phyloP scores from a whole-genome alignment of 2,888 invertebrate species.

The Pseudococcus jackbeardsleyi region DNA sequence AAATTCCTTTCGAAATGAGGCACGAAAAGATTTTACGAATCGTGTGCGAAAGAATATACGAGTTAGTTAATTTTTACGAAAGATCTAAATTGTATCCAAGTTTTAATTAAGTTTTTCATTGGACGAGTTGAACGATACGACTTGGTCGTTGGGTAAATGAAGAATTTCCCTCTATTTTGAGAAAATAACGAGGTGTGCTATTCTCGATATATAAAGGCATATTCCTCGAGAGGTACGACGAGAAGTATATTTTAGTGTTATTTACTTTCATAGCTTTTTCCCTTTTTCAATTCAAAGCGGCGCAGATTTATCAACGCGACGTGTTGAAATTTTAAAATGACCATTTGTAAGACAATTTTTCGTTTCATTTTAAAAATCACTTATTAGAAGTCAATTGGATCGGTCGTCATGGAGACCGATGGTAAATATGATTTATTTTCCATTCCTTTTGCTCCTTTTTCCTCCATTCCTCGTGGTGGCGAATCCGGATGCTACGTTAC shows the following conservation, averaged over 20 bases:
- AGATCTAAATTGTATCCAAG: constrained; percentile 12
- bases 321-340: constrained; percentile 35
- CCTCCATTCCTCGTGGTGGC: neutral
- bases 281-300: neutral
- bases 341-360: constrained; percentile 23
- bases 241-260: neutral
- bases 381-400: constrained; percentile 31
- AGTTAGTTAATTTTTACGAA: neutral
- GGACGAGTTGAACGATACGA: neutral
- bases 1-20: constrained; percentile 21
- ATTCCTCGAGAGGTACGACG: neutral
- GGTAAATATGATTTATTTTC: constrained; percentile 41
- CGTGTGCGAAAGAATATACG: neutral
- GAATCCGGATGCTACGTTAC: neutral
- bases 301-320: neutral
- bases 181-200: neutral
- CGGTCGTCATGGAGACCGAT: constrained; percentile 18
- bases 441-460: constrained; percentile 9
- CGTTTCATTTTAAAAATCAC: constrained; percentile 25
- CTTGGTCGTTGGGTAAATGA: neutral
- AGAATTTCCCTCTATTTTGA: neutral
- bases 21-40: constrained; percentile 29
- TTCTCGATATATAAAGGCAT: neutral
- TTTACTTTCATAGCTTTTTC: neutral
- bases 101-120: constrained; percentile 30